Evolutionary conservation across 2,113 vertebrate genomes (phyloP).

Genomic region (Amblyopsis rosae): DNA sequence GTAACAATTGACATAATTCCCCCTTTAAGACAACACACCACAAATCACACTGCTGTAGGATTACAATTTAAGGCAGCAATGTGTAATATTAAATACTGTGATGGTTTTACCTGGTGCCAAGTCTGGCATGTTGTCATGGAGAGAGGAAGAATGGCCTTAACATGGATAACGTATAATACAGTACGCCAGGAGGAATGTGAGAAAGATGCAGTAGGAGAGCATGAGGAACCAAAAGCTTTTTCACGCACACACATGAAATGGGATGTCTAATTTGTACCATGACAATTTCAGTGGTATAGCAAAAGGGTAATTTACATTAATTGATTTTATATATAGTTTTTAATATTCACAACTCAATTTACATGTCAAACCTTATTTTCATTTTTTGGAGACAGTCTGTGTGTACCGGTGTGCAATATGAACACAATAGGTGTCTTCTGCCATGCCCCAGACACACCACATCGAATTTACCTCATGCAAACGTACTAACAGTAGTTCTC

Average conservation of each 20-base stretch:
- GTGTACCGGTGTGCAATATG: constrained; percentile 6
- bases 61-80: too few relatives aligned
- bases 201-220: background rate
- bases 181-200: background rate
- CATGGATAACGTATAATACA: too few relatives aligned
- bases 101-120: background rate
- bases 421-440: background rate
- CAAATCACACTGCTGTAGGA: too few relatives aligned
- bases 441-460: constrained; percentile 30
- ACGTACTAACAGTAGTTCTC: constrained; percentile 86
- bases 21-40: too few relatives aligned
- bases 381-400: background rate
- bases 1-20: too few relatives aligned
- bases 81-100: background rate
- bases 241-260: background rate
- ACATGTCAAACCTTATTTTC: background rate
- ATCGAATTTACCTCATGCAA: constrained; percentile 72
- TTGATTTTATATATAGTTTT: background rate
- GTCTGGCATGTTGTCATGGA: too few relatives aligned
- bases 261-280: background rate
- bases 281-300: background rate
- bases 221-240: background rate
- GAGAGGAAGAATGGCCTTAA: too few relatives aligned
- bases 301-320: background rate
- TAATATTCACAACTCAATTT: background rate